Percentiles rank a stretch among this genome's conserved stretches.
These are phyloP conservation scores for Myotis davidii DNA, from an alignment of 2,113 vertebrate species.

Conservation along the genomic window DNA sequence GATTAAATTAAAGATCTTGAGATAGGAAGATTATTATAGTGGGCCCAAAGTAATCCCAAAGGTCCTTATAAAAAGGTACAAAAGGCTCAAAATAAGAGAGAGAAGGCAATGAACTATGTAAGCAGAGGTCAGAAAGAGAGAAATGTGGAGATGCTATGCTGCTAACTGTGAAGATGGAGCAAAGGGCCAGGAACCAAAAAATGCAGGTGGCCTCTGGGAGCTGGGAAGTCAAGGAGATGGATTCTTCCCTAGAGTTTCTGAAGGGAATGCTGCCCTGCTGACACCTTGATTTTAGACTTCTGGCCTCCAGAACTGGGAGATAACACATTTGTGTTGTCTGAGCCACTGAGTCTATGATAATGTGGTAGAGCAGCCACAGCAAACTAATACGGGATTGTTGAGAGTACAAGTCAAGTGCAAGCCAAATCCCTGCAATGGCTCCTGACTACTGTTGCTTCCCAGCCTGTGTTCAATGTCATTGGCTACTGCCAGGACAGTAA, in stretches of 20 bases:
- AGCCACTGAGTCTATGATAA: not conserved
- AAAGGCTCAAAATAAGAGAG: not conserved
- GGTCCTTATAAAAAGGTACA: not conserved
- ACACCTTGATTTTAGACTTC: not conserved
- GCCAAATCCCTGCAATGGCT: not conserved
- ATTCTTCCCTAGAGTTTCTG: not conserved
- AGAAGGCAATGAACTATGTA: not conserved
- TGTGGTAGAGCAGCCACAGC: not conserved
- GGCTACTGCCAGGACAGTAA: not conserved
- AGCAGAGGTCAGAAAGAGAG: not conserved
- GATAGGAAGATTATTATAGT: not conserved
- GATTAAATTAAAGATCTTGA: not conserved
- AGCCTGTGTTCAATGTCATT: not conserved
- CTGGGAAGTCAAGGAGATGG: not conserved
- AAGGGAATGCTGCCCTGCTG: not conserved
- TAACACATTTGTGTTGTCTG: not conserved
- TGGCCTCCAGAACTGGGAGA: not conserved
- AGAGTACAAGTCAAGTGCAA: not conserved
- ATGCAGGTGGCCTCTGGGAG: not conserved
- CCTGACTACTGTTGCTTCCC: not conserved
- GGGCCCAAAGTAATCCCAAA: not conserved
- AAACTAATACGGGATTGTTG: not conserved
- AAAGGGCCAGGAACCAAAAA: not conserved
- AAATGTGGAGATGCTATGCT: not conserved
- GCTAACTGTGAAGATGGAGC: not conserved